These are phyloP conservation scores for Callyntrura guangdongensis DNA, from an alignment of 2,888 invertebrate genomes.

Conservation along the genomic window DNA sequence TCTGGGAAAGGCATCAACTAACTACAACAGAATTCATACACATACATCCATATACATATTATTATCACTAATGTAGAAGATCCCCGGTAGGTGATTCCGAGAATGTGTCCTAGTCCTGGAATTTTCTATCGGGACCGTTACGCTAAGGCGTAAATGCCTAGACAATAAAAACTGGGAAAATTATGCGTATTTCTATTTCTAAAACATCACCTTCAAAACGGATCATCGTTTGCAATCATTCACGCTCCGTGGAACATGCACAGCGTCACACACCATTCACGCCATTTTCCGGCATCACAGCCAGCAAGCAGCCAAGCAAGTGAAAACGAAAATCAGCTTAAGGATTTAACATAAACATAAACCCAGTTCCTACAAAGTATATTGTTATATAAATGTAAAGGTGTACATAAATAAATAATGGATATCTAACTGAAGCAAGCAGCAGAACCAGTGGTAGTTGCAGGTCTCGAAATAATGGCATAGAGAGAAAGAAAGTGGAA, in stretches of 20 bases:
- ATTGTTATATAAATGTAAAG: neutral
- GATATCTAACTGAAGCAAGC: neutral
- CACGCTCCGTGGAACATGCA: slow-evolving; percentile 17
- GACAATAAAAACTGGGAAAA: slow-evolving; percentile 4
- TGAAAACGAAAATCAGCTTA: slow-evolving; percentile 40
- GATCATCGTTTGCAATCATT: neutral
- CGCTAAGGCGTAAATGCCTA: slow-evolving; percentile 3
- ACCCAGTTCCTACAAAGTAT: neutral
- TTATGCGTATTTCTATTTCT: slow-evolving; percentile 10
- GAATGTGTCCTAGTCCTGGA: no score
- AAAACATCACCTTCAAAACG: neutral
- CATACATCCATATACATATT: no score
- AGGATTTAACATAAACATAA: slow-evolving; percentile 28
- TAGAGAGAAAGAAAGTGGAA: neutral
- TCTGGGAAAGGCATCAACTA: no score
- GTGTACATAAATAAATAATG: slow-evolving; percentile 4
- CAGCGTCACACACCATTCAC: neutral
- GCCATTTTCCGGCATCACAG: neutral
- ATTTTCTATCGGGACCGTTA: neutral
- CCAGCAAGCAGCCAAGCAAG: neutral
- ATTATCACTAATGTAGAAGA: no score
- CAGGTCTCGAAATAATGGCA: no score
- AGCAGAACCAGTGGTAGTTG: neutral
- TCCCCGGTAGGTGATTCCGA: no score
- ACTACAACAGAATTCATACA: no score